These are phyloP conservation scores for Rhagium mordax DNA, from an alignment of 2,888 invertebrate genomes.

Conservation along the genomic window DNA sequence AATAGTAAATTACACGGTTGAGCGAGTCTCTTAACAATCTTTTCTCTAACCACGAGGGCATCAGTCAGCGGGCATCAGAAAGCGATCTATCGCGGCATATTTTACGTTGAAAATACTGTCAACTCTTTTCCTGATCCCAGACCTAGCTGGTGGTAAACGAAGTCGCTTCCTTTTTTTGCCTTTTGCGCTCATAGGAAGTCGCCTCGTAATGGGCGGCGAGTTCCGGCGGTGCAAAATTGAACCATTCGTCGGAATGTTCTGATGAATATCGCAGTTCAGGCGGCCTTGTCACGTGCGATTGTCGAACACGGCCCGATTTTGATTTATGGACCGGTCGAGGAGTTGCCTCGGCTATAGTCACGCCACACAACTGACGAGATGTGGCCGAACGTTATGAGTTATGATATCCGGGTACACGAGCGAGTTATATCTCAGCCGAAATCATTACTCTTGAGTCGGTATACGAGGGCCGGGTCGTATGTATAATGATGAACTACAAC, in stretches of 20 bases:
- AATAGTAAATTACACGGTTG: conserved; percentile 10
- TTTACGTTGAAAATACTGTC: conserved; percentile 13
- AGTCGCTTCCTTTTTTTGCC: conserved; percentile 28
- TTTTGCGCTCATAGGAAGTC: conserved; percentile 7
- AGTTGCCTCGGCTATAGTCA: conserved; percentile 2
- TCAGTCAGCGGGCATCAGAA: background rate
- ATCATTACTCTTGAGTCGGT: conserved; percentile 30
- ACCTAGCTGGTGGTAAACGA: conserved; percentile 14
- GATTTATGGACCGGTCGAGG: conserved; percentile 20
- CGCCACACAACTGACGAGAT: conserved; percentile 42
- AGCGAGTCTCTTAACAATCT: conserved; percentile 9
- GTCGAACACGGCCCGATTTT: conserved; percentile 24
- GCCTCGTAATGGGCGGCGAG: background rate
- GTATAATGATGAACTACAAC: background rate
- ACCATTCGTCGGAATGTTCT: conserved; percentile 2
- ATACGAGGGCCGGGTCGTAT: conserved; percentile 5
- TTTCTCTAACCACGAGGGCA: conserved; percentile 1
- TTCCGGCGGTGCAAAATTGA: conserved; percentile 12
- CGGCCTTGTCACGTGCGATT: conserved; percentile 19
- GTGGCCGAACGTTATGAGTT: conserved; percentile 40
- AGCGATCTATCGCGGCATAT: conserved; percentile 4
- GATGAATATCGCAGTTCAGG: conserved; percentile 20
- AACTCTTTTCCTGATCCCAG: conserved; percentile 10
- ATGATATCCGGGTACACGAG: conserved; percentile 40
- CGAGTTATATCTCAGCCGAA: conserved; percentile 35